Evolutionary conservation across 2,113 vertebrate species (phyloP).

Genomic region (Sturnira hondurensis): DNA sequence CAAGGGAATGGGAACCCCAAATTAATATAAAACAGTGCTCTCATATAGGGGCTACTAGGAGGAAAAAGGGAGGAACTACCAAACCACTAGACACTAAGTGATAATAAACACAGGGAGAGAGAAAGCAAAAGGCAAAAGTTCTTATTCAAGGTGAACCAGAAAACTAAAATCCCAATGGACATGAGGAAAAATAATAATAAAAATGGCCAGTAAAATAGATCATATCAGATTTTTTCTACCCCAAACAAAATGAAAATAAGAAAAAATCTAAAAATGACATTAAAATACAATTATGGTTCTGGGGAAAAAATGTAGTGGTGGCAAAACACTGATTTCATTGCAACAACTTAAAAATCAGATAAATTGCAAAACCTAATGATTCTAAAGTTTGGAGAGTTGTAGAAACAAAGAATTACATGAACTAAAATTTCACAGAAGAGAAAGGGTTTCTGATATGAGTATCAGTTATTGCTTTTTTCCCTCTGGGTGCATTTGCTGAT

Average conservation of each 20-base stretch:
- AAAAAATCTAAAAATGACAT: not conserved
- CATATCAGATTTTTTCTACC: not conserved
- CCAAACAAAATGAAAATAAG: not conserved
- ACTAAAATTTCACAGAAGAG: not conserved
- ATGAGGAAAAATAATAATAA: not conserved
- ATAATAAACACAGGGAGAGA: not conserved
- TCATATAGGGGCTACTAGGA: not conserved
- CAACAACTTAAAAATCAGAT: not conserved
- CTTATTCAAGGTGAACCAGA: not conserved
- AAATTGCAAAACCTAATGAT: not conserved
- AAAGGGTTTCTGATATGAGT: not conserved
- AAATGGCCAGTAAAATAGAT: not conserved
- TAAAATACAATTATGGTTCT: not conserved
- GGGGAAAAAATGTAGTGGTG: not conserved
- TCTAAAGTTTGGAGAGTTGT: not conserved
- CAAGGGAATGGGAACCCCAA: not conserved
- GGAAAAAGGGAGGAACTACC: not conserved
- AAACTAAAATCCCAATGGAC: not conserved
- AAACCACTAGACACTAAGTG: not conserved
- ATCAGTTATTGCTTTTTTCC: not conserved
- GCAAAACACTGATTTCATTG: not conserved
- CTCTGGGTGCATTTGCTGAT: not conserved
- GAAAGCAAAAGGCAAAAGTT: not conserved
- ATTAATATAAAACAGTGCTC: not conserved
- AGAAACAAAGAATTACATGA: not conserved